phyloP scores from a whole-genome alignment of 2,113 vertebrate genomes.

The Columba janthina region DNA sequence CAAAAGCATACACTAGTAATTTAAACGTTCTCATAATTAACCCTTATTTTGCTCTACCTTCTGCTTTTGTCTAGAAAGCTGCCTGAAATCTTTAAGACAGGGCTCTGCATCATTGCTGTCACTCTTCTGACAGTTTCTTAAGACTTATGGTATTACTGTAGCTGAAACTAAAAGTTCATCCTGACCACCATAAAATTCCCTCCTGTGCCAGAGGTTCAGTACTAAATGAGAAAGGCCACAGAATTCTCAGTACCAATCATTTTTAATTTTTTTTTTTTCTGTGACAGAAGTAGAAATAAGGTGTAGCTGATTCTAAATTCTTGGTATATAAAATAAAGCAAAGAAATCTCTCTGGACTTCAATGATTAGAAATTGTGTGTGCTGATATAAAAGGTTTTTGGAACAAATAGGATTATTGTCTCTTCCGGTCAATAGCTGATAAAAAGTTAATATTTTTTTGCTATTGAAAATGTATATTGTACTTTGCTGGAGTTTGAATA shows the following conservation, averaged over 20 bases:
- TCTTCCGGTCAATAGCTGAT: background rate
- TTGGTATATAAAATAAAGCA: background rate
- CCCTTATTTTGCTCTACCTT: background rate
- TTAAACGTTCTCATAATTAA: background rate
- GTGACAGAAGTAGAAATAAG: background rate
- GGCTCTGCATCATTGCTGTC: background rate
- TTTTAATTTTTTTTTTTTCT: background rate
- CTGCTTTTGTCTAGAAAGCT: background rate
- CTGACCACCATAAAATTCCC: background rate
- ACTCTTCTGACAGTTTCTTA: background rate
- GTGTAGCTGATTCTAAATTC: background rate
- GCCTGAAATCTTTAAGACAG: background rate
- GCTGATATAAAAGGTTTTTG: background rate
- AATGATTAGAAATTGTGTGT: background rate
- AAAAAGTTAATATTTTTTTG: background rate
- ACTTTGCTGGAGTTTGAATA: background rate
- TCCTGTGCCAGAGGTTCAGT: background rate
- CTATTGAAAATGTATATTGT: background rate
- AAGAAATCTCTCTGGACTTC: background rate
- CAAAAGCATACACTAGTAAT: background rate
- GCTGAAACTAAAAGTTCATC: background rate
- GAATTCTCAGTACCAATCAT: background rate
- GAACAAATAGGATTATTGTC: background rate
- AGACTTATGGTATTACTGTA: background rate
- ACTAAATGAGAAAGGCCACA: background rate